Evolutionary conservation across 1,140 invertebrate genomes (phyloP), one percentile per base, ranked within the genome.

Genomic region (Propsilocerus akamusi): DNA sequence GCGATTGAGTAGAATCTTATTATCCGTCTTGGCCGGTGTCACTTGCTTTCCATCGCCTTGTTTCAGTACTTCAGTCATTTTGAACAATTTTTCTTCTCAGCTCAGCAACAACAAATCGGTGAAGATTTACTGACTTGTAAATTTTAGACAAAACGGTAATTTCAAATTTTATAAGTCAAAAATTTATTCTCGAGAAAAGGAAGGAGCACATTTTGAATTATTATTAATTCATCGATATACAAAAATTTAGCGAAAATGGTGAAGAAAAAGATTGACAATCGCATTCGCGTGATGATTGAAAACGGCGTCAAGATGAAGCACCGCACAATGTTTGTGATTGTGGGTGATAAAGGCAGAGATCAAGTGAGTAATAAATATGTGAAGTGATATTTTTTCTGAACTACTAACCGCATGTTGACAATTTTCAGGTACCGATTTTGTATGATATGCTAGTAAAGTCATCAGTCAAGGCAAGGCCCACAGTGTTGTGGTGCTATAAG

Each of bases 401-500:
- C 25, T 30, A 51, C 49, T 48, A 53, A 26, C 28, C 52, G 34
- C 20, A 26, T 46, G 25, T 41, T 49, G n/a, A n/a, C n/a, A n/a
- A n/a, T 32, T 64, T 65, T 49, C 62, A 88, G 87, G 83, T 97
- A 53, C 87, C 93, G 3, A 91, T 96, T 65, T 68, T 99, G 1
- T 94, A 99, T 73, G 92, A 99, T 59, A 97, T 99, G 78, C 69
- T 99, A 24, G 83, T 90, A 0, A 98, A 99, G 70, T 85, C 93
- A 5, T 77, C 80, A 49, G 81, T 97, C 0, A 93, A 93, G 70
- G 78, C 91, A 0, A 74, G 93, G 51, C 95, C 96, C 8, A 81
- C 78, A 30, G 90, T 98, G 0, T 66, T 99, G 17, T 99, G 97
- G 97, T 99, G 96, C 65, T 99, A 99, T 65, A 99, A 99, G 68